Evolutionary conservation across 2,113 vertebrate species (phyloP).

Genomic region (Alces alces): DNA sequence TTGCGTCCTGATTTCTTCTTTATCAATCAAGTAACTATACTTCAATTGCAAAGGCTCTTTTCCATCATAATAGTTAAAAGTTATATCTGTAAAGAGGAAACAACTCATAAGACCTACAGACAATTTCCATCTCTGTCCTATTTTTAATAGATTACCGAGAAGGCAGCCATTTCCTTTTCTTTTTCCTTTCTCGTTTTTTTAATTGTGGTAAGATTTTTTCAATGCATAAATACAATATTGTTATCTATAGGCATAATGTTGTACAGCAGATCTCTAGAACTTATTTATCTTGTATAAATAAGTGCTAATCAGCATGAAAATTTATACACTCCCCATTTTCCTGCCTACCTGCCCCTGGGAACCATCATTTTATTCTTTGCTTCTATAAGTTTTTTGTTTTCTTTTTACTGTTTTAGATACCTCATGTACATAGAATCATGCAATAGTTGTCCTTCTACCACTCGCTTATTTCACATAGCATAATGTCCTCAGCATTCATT

Average conservation of each 20-base stretch:
- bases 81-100: neutral
- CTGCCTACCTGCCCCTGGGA: neutral
- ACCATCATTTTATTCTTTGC: neutral
- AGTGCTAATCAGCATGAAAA: neutral
- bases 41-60: conserved; percentile 11
- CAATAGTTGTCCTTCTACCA: neutral
- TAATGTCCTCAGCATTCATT: neutral
- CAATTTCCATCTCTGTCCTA: neutral
- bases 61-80: neutral
- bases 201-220: neutral
- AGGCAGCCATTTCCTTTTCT: neutral
- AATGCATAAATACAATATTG: neutral
- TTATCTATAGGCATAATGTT: neutral
- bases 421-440: neutral
- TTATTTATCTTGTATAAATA: neutral
- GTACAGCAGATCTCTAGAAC: neutral
- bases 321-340: neutral
- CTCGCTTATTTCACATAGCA: neutral
- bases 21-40: conserved; percentile 10
- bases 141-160: neutral
- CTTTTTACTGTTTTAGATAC: neutral
- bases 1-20: conserved; percentile 25
- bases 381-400: neutral
- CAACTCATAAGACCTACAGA: neutral
- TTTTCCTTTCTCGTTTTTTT: neutral